Evolutionary conservation across 2,888 invertebrate species (phyloP).

Genomic region (Phymatocera aterrima): DNA sequence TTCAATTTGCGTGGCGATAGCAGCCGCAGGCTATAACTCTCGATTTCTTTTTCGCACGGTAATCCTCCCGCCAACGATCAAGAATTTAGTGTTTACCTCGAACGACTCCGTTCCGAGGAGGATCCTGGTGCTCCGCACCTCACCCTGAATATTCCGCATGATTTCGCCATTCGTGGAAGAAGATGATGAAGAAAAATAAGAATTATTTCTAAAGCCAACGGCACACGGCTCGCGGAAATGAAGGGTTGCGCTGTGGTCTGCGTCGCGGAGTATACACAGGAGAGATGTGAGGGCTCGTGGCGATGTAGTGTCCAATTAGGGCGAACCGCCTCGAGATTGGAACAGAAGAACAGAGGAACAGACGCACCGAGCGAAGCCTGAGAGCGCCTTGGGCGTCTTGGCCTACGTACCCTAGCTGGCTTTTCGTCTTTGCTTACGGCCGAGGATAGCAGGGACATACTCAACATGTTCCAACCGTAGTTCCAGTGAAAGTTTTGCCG

Average conservation of each 20-base stretch:
- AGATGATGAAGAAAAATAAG: too few species aligned
- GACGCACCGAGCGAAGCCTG: conserved; percentile 48
- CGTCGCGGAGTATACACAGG: conserved; percentile 3
- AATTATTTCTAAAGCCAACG: conserved; percentile 35
- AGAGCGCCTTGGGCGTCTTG: conserved; percentile 53
- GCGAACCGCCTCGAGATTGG: conserved; percentile 52
- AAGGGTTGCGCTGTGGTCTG: neutral
- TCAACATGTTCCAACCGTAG: conserved; percentile 4
- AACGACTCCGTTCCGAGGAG: conserved; percentile 54
- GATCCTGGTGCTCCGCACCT: too few species aligned
- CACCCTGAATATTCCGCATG: too few species aligned
- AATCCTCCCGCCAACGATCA: neutral
- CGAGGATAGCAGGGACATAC: neutral
- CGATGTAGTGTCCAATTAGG: conserved; percentile 62
- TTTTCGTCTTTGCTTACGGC: conserved; percentile 25
- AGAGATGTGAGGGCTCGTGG: conserved; percentile 46
- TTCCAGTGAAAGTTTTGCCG: neutral
- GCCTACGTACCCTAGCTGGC: conserved; percentile 32
- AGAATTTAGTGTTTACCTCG: neutral
- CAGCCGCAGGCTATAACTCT: neutral
- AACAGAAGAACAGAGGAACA: conserved; percentile 7
- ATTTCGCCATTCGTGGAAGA: too few species aligned
- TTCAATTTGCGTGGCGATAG: neutral
- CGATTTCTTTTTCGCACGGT: neutral
- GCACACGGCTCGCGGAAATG: neutral